These are phyloP conservation scores for Drosophila nigromelanica DNA, from an alignment of 1,140 invertebrate species.

Conservation along the genomic window DNA sequence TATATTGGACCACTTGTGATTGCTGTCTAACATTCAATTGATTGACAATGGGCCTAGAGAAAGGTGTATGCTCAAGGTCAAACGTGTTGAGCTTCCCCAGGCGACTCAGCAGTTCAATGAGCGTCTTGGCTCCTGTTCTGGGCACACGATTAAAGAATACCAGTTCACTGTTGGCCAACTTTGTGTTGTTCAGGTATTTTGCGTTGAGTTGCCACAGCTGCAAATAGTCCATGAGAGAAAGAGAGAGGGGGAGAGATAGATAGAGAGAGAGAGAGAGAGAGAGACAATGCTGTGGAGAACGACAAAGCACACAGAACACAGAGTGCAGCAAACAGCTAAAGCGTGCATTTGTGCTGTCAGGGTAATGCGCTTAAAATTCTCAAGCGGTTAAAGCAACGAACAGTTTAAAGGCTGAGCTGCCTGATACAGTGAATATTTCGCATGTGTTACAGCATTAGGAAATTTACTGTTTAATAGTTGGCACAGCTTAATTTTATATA, in stretches of 20 bases:
- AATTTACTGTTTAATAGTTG: conserved; percentile 19
- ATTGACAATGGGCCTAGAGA: conserved; percentile 24
- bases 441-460: neutral
- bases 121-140: conserved; percentile 92
- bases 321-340: neutral
- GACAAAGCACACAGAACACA: conserved; percentile 1
- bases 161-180: conserved; percentile 87
- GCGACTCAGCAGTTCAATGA: conserved; percentile 91
- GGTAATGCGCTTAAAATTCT: neutral
- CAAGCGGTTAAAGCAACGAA: neutral
- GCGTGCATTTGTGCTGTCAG: neutral
- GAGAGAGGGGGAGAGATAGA: neutral
- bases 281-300: conserved; percentile 6
- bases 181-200: conserved; percentile 90
- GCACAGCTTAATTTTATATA: conserved; percentile 3
- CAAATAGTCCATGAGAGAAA: conserved; percentile 20
- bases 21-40: conserved; percentile 39
- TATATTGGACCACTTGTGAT: conserved; percentile 30
- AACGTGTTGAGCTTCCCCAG: conserved; percentile 89
- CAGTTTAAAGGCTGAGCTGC: neutral
- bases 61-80: conserved; percentile 29
- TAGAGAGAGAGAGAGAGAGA: conserved; percentile 1
- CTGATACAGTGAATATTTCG: neutral
- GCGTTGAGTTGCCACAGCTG: conserved; percentile 61
- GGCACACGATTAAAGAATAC: conserved; percentile 95